Evolutionary conservation across 2,888 invertebrate genomes (phyloP).

Genomic region (Eupithecia abbreviata): DNA sequence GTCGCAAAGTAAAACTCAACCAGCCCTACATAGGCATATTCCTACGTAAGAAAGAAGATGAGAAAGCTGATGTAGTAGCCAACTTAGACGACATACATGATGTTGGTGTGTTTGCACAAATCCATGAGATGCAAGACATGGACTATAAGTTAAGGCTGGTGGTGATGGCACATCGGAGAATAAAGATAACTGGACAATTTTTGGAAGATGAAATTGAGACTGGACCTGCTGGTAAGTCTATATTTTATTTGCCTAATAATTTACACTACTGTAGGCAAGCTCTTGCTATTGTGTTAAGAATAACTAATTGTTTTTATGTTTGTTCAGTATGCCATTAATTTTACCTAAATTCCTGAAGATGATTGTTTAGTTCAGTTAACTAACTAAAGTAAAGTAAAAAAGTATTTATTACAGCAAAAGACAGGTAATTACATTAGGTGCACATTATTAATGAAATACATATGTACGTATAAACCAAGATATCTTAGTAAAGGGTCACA

Average conservation of each 20-base stretch:
- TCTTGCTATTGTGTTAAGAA: too few species aligned
- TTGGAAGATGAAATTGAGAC: conserved; percentile 88
- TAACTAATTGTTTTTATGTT: too few species aligned
- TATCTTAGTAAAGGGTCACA: too few species aligned
- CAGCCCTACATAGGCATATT: conserved; percentile 99
- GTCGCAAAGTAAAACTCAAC: conserved; percentile 96
- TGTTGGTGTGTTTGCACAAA: conserved; percentile 98
- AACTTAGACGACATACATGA: conserved; percentile 93
- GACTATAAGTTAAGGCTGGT: conserved; percentile 95
- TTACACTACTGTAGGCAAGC: too few species aligned
- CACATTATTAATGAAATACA: too few species aligned
- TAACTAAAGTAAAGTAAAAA: too few species aligned
- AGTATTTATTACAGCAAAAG: too few species aligned
- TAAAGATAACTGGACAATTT: conserved; percentile 91
- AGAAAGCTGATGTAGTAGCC: conserved; percentile 93
- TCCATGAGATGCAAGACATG: conserved; percentile 98
- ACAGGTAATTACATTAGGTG: too few species aligned
- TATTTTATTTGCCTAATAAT: not conserved
- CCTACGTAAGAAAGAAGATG: conserved; percentile 94
- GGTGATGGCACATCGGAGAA: conserved; percentile 96
- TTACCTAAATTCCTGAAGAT: too few species aligned
- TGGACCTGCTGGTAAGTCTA: conserved; percentile 77
- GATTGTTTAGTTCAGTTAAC: too few species aligned
- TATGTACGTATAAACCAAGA: too few species aligned
- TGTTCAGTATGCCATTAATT: too few species aligned